Evolutionary conservation across 35 echinoderm and acorn worm species (phyloP), one percentile per base, ranked within the genome.

Genomic region (Chiridota heheva): DNA sequence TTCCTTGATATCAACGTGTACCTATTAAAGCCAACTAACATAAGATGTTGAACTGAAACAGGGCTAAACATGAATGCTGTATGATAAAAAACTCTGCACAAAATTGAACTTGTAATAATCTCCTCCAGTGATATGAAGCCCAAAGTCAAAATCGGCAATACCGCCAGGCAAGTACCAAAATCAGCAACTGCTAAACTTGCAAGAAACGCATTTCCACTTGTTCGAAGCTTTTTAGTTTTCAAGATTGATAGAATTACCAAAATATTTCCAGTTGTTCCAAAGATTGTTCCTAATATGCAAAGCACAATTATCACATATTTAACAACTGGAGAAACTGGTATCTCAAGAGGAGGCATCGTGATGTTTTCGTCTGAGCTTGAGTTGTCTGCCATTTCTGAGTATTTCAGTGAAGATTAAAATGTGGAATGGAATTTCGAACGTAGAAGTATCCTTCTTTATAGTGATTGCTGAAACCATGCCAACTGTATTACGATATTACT

Each of bases 221-320:
- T 69, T 12, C 78, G 59, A 41, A 82, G 78, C 43, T 82, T 82
- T 39, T 82, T 82, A 18, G 78, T 58, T 24, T 18, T 18, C 20
- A 34, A 18, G 5, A 67, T 34, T 8, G 78, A 35, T 4, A 41
- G 39, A 34, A 82, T 82, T 6, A 82, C 60, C 1, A 82, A 42
- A n/a, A 30, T 68, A 41, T 82, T 82, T 12, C 78, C 78, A n/a
- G 60, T 2, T 31, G 36, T 15, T 0, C 78, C 78, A 5, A 33
- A 3, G 33, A 53, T 13, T 10, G 22, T 13, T 53, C 48, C 48
- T 13, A 53, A 10, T 10, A 53, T 13, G 48, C 48, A 53, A 53
- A 53, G n/a, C 4, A 5, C 17, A 16, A 66, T 33, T 7, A 66
- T n/a, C 5, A 66, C 4, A 33, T 66, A 66, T 27, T 7, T 27